phyloP scores from a whole-genome alignment of 2,888 invertebrate genomes.

The Heliothis peltigera region DNA sequence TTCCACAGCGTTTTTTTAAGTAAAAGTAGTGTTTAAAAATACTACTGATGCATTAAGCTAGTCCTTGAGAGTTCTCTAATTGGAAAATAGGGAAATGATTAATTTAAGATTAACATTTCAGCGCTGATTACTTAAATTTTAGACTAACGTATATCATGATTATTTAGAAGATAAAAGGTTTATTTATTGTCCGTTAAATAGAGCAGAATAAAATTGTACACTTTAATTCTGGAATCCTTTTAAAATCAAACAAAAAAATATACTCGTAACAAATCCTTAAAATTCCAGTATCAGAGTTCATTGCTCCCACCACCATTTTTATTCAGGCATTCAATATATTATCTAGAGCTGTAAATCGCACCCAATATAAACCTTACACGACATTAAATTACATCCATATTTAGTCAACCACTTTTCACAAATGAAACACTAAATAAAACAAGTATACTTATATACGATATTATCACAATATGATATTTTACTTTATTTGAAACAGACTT shows the following conservation, averaged over 20 bases:
- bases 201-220: background rate
- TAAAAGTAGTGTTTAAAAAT: too few species aligned
- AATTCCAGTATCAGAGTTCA: background rate
- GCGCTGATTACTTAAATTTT: too few species aligned
- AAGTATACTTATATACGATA: slow-evolving; percentile 7
- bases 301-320: slow-evolving; percentile 3
- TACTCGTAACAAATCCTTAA: background rate
- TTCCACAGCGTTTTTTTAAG: too few species aligned
- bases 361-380: background rate
- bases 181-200: background rate
- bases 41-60: too few species aligned
- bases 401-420: background rate
- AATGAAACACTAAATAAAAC: slow-evolving; percentile 11
- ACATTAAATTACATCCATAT: slow-evolving; percentile 15
- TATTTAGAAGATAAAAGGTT: background rate
- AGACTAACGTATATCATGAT: background rate
- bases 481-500: slow-evolving; percentile 5
- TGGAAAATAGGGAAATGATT: too few species aligned
- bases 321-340: slow-evolving; percentile 15
- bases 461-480: slow-evolving; percentile 10
- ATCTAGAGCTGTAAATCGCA: background rate
- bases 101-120: too few species aligned
- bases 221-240: background rate
- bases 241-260: background rate
- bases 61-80: too few species aligned